Percentiles rank a stretch among this genome's conserved stretches.
These are phyloP conservation scores for Ptychodera flava DNA, from an alignment of 35 echinoderm and acorn worm species.

Conservation along the genomic window DNA sequence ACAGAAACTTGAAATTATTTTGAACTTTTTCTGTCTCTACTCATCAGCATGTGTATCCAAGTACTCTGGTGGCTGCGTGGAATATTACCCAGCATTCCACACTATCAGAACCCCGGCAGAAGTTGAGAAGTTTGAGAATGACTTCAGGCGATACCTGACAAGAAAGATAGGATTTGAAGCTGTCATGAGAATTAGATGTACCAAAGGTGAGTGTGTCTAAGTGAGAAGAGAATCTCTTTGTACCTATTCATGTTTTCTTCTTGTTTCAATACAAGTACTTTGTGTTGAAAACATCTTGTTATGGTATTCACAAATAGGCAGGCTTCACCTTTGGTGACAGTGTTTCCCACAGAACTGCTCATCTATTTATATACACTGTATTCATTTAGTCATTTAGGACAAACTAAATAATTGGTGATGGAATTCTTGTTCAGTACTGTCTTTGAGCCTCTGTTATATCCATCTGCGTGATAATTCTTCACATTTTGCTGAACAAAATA, in stretches of 20 bases:
- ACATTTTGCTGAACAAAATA: too few relatives aligned
- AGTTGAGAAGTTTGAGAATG: conserved; percentile 59
- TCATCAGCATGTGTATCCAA: conserved; percentile 80
- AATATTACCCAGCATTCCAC: conserved; percentile 91
- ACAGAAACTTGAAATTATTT: not conserved
- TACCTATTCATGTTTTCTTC: not conserved
- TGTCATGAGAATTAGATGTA: conserved; percentile 96
- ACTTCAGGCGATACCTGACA: conserved; percentile 77
- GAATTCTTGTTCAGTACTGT: too few relatives aligned
- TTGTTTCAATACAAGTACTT: not conserved
- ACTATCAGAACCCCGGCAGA: conserved; percentile 71
- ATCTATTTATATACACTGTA: too few relatives aligned
- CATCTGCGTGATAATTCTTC: too few relatives aligned
- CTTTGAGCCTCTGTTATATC: too few relatives aligned
- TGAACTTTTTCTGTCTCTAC: too few relatives aligned
- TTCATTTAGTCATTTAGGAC: too few relatives aligned
- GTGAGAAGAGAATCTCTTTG: not conserved
- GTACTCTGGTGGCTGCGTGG: conserved; percentile 71
- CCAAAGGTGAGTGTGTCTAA: conserved; percentile 62
- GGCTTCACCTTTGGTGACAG: too few relatives aligned
- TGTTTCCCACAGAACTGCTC: too few relatives aligned
- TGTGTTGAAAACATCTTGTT: too few relatives aligned
- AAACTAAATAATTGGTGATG: too few relatives aligned
- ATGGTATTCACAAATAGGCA: too few relatives aligned
- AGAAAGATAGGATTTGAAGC: conserved; percentile 99